These are phyloP conservation scores for Anguilla pacifica DNA, from an alignment of 2,797 vertebrate genomes.

Conservation along the genomic window DNA sequence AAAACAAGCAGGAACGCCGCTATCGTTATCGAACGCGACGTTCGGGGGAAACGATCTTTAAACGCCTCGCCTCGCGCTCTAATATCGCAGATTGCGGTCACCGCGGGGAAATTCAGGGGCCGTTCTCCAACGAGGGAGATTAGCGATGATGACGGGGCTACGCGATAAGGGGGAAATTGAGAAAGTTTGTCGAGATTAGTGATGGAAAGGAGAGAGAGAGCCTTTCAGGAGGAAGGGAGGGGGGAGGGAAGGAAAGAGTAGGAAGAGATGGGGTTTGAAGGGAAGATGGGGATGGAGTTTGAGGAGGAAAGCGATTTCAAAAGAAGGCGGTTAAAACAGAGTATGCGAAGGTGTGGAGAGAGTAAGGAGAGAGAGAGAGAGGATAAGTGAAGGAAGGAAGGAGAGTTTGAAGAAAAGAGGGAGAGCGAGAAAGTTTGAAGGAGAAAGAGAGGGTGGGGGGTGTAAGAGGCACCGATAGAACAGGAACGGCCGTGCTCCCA, in stretches of 20 bases:
- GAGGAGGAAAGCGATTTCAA: background rate
- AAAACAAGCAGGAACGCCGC: background rate
- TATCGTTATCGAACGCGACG: background rate
- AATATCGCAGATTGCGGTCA: background rate
- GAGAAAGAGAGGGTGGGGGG: background rate
- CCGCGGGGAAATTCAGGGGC: background rate
- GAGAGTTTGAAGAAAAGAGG: constrained; percentile 18
- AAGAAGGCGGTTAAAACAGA: background rate
- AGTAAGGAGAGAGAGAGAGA: background rate
- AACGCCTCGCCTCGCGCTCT: background rate
- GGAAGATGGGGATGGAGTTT: background rate
- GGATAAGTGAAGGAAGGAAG: background rate
- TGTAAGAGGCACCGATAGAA: constrained; percentile 50
- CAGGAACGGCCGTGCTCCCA: constrained; percentile 53
- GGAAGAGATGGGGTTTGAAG: background rate
- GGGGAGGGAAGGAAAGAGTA: background rate
- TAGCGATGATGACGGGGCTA: background rate
- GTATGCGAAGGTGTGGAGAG: background rate
- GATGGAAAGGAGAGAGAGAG: background rate
- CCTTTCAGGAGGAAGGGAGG: background rate
- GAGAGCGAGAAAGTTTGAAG: background rate
- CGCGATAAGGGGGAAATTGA: background rate
- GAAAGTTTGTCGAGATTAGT: background rate
- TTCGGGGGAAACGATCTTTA: background rate
- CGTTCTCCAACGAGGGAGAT: background rate